Evolutionary conservation across 2,113 vertebrate genomes (phyloP).

Genomic region (Carassius auratus): DNA sequence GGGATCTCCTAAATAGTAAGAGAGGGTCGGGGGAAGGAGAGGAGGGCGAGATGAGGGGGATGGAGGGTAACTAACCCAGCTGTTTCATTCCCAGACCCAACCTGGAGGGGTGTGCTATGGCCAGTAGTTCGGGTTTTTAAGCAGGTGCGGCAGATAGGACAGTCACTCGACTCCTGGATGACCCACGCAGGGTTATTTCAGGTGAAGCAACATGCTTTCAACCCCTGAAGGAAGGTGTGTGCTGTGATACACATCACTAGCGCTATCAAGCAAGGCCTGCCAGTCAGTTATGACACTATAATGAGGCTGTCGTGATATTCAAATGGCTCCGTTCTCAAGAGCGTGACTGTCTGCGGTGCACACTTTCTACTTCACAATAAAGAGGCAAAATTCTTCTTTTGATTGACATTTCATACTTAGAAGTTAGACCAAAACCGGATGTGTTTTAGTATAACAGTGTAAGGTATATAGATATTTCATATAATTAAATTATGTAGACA

Average conservation of each 20-base stretch:
- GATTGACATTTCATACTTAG: background rate
- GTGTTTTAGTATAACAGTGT: background rate
- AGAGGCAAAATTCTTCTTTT: slow-evolving; percentile 12
- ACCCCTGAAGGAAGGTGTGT: slow-evolving; percentile 65
- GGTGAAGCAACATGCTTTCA: slow-evolving; percentile 28
- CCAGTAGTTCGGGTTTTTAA: slow-evolving; percentile 29
- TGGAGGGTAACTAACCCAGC: slow-evolving; percentile 38
- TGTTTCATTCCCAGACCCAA: slow-evolving; percentile 47
- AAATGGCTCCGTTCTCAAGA: slow-evolving; percentile 83
- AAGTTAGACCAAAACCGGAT: background rate
- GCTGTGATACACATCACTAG: slow-evolving; percentile 75
- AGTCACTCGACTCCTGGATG: background rate
- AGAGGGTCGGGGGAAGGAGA: slow-evolving; percentile 19
- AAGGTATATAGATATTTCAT: background rate
- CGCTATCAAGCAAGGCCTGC: slow-evolving; percentile 77
- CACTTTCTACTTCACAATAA: slow-evolving; percentile 5
- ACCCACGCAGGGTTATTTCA: slow-evolving; percentile 12
- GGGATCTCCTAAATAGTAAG: slow-evolving; percentile 58
- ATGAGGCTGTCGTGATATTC: slow-evolving; percentile 90
- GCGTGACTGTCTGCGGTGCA: slow-evolving; percentile 79
- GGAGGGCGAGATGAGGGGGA: slow-evolving; percentile 7
- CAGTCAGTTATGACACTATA: slow-evolving; percentile 84
- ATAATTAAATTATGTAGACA: background rate
- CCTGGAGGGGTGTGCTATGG: slow-evolving; percentile 29
- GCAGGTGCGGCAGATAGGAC: background rate